Percentiles rank a stretch among this genome's conserved stretches.
Conservation (phyloP, 53 echinoderm and acorn worm genomes). For the Luidia sarsii region DNA sequence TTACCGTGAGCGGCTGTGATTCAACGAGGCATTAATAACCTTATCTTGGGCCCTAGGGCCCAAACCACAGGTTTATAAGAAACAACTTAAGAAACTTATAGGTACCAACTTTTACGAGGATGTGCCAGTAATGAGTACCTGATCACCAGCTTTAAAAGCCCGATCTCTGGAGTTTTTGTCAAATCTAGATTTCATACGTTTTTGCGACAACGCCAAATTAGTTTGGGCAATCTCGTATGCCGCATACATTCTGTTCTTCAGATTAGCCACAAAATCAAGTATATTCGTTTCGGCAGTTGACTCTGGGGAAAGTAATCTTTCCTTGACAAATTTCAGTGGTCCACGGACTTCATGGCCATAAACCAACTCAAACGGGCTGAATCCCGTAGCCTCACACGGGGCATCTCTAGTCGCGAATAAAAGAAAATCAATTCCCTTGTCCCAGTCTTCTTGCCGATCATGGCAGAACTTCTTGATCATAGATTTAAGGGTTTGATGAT, state of each 20-base stretch:
- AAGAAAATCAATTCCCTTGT: constrained; percentile 55
- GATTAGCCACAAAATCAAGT: background rate
- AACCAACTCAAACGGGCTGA: constrained; percentile 19
- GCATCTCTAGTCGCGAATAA: constrained; percentile 14
- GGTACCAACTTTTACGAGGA: no score
- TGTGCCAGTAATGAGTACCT: constrained; percentile 56
- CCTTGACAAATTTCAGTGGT: constrained; percentile 26
- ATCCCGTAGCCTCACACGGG: constrained; percentile 52
- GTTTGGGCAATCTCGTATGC: constrained; percentile 47
- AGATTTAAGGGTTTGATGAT: constrained; percentile 58
- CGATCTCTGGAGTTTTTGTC: constrained; percentile 48
- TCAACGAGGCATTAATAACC: no score
- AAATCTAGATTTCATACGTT: constrained; percentile 52
- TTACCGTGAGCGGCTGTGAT: no score
- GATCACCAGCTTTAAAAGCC: constrained; percentile 60
- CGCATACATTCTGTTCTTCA: constrained; percentile 33
- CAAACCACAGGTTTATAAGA: no score
- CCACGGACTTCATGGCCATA: constrained; percentile 14
- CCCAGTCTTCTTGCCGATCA: constrained; percentile 48
- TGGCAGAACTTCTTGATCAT: constrained; percentile 36
- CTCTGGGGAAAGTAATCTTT: constrained; percentile 3
- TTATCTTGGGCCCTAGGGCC: no score
- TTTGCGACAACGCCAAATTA: constrained; percentile 27
- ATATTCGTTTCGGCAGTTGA: background rate
- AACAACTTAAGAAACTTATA: no score